Conservation (phyloP, 2,113 vertebrate species). For the Bettongia penicillata region DNA sequence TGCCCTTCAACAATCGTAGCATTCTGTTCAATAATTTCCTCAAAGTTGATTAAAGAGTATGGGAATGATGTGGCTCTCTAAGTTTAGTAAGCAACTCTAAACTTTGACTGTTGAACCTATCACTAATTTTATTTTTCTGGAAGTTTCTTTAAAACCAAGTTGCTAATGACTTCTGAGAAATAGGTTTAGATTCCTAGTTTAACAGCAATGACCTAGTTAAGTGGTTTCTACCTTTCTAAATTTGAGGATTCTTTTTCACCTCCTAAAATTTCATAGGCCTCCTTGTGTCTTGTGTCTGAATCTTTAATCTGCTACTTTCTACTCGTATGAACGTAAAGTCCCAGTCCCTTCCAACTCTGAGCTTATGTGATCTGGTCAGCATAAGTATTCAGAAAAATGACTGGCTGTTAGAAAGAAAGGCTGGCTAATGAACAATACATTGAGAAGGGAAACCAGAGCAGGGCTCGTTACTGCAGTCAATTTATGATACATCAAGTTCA, state of each 20-base stretch:
- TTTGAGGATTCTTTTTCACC: neutral
- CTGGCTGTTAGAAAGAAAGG: neutral
- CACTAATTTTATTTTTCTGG: neutral
- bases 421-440: neutral
- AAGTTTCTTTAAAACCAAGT: neutral
- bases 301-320: neutral
- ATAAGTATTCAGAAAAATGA: neutral
- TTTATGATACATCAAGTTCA: neutral
- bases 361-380: neutral
- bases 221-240: neutral
- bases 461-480: neutral
- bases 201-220: neutral
- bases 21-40: conserved; percentile 45
- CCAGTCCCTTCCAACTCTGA: neutral
- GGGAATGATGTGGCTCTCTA: neutral
- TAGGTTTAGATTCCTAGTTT: neutral
- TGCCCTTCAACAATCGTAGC: conserved; percentile 19
- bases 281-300: neutral
- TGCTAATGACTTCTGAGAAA: neutral
- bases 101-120: neutral
- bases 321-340: neutral
- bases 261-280: neutral
- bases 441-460: neutral
- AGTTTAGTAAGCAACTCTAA: neutral
- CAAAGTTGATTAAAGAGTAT: neutral